Conservation (phyloP, 2,113 vertebrate species). For the Sinocyclocheilus rhinocerous region DNA sequence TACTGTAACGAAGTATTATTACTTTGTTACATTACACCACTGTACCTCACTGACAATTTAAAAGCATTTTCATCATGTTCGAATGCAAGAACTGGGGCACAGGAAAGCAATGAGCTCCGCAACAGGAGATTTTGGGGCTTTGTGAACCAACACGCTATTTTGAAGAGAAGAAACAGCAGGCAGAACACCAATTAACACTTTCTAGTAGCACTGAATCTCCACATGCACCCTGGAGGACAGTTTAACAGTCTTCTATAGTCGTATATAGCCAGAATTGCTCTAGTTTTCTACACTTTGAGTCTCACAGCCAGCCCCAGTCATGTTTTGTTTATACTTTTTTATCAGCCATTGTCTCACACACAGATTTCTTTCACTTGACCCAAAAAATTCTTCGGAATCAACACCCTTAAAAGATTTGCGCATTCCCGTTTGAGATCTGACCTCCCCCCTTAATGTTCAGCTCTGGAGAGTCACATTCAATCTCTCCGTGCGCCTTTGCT, state of each 20-base stretch:
- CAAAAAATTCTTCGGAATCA: neutral
- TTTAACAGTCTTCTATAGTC: slow-evolving; percentile 29
- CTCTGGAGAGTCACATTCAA: slow-evolving; percentile 25
- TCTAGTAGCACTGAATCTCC: neutral
- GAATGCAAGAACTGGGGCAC: slow-evolving; percentile 11
- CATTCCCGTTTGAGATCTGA: slow-evolving; percentile 19
- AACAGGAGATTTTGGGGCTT: slow-evolving; percentile 17
- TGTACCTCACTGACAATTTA: neutral
- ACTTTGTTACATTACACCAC: neutral
- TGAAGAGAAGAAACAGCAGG: slow-evolving; percentile 31
- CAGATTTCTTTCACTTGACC: slow-evolving; percentile 27
- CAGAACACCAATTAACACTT: slow-evolving; percentile 40
- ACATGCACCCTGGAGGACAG: slow-evolving; percentile 21
- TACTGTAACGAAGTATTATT: too few relatives aligned
- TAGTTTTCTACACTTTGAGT: slow-evolving; percentile 15
- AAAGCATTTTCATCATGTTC: slow-evolving; percentile 1
- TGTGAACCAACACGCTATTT: slow-evolving; percentile 26
- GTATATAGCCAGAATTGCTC: slow-evolving; percentile 3
- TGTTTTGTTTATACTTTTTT: neutral
- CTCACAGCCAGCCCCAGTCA: slow-evolving; percentile 6
- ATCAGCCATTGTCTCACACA: slow-evolving; percentile 3
- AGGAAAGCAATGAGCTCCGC: neutral
- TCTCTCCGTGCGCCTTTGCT: neutral
- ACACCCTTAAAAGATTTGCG: slow-evolving; percentile 15
- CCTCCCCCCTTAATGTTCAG: slow-evolving; percentile 21